These are phyloP conservation scores for Cirrhinus mrigala DNA, from an alignment of 2,797 vertebrate genomes.

Conservation along the genomic window DNA sequence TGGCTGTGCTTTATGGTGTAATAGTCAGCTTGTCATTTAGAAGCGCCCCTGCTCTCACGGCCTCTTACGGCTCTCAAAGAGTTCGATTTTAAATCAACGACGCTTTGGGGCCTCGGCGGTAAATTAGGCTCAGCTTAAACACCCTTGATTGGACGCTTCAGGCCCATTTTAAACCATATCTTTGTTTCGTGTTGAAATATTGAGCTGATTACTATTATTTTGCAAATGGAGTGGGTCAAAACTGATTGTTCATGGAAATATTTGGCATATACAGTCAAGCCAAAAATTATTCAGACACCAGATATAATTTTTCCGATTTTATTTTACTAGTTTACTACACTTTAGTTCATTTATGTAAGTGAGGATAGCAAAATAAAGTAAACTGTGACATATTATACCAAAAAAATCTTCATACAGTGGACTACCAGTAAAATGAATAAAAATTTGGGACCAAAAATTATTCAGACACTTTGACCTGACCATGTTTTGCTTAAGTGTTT, in stretches of 20 bases:
- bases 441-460: too few species aligned
- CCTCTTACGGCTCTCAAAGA: conserved; percentile 56
- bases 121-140: conserved; percentile 57
- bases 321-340: too few species aligned
- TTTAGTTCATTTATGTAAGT: too few species aligned
- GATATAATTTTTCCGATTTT: too few species aligned
- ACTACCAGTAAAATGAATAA: too few species aligned
- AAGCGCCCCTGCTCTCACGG: conserved; percentile 58
- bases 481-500: too few species aligned
- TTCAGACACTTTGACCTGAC: too few species aligned
- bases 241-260: background rate
- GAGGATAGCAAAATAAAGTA: too few species aligned
- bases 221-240: background rate
- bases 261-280: background rate
- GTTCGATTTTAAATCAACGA: conserved; percentile 68
- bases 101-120: conserved; percentile 54
- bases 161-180: conserved; percentile 21
- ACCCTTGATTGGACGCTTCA: conserved; percentile 32
- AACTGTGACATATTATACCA: too few species aligned
- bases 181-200: background rate
- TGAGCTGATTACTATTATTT: background rate
- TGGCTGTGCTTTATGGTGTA: conserved; percentile 62
- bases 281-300: too few species aligned
- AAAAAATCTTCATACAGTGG: too few species aligned
- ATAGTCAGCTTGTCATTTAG: conserved; percentile 68